phyloP scores from a whole-genome alignment of 2,113 vertebrate species.

The Aspiorhynchus laticeps region DNA sequence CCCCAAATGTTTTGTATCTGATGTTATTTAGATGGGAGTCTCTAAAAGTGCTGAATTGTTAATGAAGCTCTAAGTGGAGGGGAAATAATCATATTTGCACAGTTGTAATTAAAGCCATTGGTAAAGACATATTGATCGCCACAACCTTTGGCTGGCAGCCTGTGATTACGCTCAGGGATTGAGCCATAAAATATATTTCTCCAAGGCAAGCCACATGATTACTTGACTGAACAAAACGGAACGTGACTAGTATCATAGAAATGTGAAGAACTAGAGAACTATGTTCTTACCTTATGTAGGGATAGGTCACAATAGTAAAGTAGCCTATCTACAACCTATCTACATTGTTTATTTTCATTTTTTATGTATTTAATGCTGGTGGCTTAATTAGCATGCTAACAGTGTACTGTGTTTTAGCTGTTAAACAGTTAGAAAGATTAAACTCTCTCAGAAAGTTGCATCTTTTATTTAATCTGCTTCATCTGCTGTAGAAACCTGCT shows the following conservation, averaged over 20 bases:
- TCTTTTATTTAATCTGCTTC: background rate
- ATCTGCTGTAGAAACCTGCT: background rate
- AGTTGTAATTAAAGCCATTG: conserved; percentile 52
- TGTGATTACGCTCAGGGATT: conserved; percentile 41
- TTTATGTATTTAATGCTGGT: background rate
- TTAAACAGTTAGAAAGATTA: background rate
- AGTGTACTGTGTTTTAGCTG: background rate
- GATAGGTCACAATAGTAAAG: background rate
- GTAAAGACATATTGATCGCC: conserved; percentile 53
- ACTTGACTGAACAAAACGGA: background rate
- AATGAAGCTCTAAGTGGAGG: conserved; percentile 43
- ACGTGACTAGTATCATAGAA: background rate
- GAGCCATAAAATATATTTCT: conserved; percentile 15
- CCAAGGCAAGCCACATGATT: background rate
- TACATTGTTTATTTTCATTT: background rate
- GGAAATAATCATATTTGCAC: conserved; percentile 56
- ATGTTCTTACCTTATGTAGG: background rate
- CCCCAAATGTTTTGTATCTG: background rate
- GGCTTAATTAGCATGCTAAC: background rate
- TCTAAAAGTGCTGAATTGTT: conserved; percentile 33
- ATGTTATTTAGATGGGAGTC: conserved; percentile 1
- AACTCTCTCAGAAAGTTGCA: background rate
- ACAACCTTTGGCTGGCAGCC: conserved; percentile 33
- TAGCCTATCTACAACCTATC: background rate
- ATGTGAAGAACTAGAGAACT: background rate